Base-by-base conservation (phyloP, 2,888 invertebrate genomes). In the Amphipoea lucens region DNA sequence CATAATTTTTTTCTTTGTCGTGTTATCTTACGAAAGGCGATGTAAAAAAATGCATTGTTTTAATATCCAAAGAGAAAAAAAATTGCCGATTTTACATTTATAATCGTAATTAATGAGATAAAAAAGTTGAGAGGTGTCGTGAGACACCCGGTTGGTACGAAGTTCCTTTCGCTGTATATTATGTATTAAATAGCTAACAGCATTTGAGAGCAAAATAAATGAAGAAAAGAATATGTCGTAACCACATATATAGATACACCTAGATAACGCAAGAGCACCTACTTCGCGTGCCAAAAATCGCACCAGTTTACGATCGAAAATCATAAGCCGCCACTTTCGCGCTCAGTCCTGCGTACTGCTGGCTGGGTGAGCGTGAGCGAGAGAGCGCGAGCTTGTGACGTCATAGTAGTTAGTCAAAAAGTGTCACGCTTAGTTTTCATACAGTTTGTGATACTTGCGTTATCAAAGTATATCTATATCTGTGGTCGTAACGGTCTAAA, bases 31-130 rank as follows among this genome's bases (percentile, higher is more conserved):
- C 29, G 29, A 54, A 73, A 81, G 7, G 51, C n/a, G 12, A 48
- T 48, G 12, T 48, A 48, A 51, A 63, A 63, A 29, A 51, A 4
- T 51, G 20, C n/a, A 62, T 60, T 62, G 29, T 62, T 23, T 45
- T 67, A 42, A 62, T 12, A 76, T 40, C 45, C n/a, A 82, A 82
- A 68, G 42, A 67, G 20, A 62, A 45, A 40, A 20, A 36, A n/a
- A 40, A 23, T 29, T 36, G 5, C 4, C 48, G 12, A 29, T 14
- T 63, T 45, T 12, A 23, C 1, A 23, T 51, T 54, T 36, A 9
- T 23, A 40, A 29, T 74, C 12, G 11, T 62, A 23, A 67, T 36
- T 42, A 36, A 29, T 40, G 2, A 54, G 7, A 40, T 23, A 4
- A 57, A 54, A 54, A 81, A n/a, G 36, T 23, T 23, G 23, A 70